Percentiles rank a stretch among this genome's conserved stretches.
phyloP scores from a whole-genome alignment of 2,888 invertebrate genomes.

The Melitaea athalia region DNA sequence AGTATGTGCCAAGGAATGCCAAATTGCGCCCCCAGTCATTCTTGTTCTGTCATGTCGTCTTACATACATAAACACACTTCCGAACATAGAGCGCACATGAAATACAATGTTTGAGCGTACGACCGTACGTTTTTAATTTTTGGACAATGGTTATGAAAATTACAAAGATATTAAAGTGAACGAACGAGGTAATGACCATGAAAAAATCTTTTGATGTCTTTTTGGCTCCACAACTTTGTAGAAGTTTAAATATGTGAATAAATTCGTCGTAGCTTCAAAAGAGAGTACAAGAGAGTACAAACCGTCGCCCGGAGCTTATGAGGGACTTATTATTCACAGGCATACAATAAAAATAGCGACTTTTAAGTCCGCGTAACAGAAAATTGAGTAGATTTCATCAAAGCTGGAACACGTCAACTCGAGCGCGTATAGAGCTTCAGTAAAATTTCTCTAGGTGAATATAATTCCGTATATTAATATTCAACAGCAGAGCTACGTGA shows the following conservation, averaged over 20 bases:
- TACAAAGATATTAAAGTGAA: slow-evolving; percentile 7
- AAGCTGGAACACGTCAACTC: slow-evolving; percentile 51
- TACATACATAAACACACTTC: slow-evolving; percentile 8
- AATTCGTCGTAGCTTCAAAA: neutral
- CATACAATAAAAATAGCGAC: slow-evolving; percentile 26
- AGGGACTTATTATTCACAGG: slow-evolving; percentile 34
- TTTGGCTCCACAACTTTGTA: neutral
- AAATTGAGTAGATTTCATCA: slow-evolving; percentile 40
- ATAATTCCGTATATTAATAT: slow-evolving; percentile 74
- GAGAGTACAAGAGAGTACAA: slow-evolving; percentile 24
- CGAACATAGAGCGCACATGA: slow-evolving; percentile 1
- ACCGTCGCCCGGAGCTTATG: slow-evolving; percentile 29
- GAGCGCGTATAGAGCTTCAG: slow-evolving; percentile 53
- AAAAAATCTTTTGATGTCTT: slow-evolving; percentile 9
- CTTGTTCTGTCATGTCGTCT: slow-evolving; percentile 17
- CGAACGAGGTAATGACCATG: slow-evolving; percentile 13
- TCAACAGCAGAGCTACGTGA: slow-evolving; percentile 76
- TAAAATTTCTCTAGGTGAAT: slow-evolving; percentile 60
- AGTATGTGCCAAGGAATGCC: slow-evolving; percentile 28
- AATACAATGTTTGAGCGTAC: slow-evolving; percentile 14
- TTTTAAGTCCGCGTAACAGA: slow-evolving; percentile 44
- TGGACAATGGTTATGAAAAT: slow-evolving; percentile 3
- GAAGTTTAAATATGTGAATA: neutral
- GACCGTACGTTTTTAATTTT: slow-evolving; percentile 9
- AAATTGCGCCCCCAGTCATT: slow-evolving; percentile 25